Evolutionary conservation across 2,888 invertebrate species (phyloP).

Genomic region (Didymodactylos carnosus): DNA sequence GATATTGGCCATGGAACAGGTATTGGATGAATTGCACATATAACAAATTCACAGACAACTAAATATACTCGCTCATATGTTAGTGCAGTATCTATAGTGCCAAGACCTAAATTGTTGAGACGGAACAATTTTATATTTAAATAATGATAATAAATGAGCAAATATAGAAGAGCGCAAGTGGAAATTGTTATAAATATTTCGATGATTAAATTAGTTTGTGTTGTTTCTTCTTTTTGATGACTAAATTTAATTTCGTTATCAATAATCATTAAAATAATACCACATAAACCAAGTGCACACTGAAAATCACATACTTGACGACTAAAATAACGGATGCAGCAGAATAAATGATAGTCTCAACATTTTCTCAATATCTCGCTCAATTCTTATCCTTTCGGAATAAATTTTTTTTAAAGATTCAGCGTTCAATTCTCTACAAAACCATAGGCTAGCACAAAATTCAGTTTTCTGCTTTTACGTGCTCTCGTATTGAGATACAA

Average conservation of each 20-base stretch:
- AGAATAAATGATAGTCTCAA: too few relatives aligned
- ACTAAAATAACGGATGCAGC: not conserved
- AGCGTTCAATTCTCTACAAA: too few relatives aligned
- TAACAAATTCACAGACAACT: conserved; percentile 55
- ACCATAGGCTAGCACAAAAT: too few relatives aligned
- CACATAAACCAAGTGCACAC: conserved; percentile 24
- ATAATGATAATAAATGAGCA: conserved; percentile 26
- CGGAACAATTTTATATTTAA: conserved; percentile 27
- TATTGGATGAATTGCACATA: conserved; percentile 29
- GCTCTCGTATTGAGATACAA: too few relatives aligned
- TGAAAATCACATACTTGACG: conserved; percentile 19
- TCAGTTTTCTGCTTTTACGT: too few relatives aligned
- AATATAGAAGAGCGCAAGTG: conserved; percentile 26
- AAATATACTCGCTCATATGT: conserved; percentile 19
- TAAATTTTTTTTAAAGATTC: too few relatives aligned
- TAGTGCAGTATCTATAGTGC: conserved; percentile 29
- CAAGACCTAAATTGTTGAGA: conserved; percentile 28
- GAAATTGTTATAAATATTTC: conserved; percentile 25
- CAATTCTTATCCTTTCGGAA: too few relatives aligned
- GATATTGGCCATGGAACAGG: too few relatives aligned
- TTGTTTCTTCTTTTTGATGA: conserved; percentile 17
- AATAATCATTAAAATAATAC: conserved; percentile 27
- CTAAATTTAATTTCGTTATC: conserved; percentile 26
- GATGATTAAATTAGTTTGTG: conserved; percentile 21
- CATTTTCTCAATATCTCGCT: too few relatives aligned